Base-by-base conservation (phyloP, 2,113 vertebrate species). In the Laticauda laticaudata region DNA sequence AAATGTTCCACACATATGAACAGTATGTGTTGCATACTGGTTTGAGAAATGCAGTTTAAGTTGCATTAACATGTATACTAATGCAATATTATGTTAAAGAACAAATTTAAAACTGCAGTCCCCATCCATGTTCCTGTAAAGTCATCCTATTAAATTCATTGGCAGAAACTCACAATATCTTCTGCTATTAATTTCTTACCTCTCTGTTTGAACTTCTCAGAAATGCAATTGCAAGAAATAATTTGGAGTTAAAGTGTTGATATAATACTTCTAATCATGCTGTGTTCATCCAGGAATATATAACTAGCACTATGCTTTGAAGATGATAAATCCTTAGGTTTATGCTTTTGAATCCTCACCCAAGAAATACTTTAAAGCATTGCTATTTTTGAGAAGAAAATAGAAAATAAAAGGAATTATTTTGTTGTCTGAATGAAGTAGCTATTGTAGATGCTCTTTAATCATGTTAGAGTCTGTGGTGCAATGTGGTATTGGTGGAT, bases 211-310 rank as follows among this genome's bases (percentile, higher is more conserved):
- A 91, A 86, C 61, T 69, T 91, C 87, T 86, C 87, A 91, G 87
- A 93, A 93, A 89, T 93, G 64, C 45, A 93, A 69, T 54, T 89
- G 85, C 15, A 55, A 93, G 85, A 91, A 93, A 89, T 85, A 57
- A 59, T 24, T 54, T 7, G 2, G 53, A 93, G 64, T 81, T 86
- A 57, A 91, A 91, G 85, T 89, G 87, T 69, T 93, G 64, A 91
- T n/a, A 43, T 86, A 55, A 69, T n/a, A 88, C 21, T 69, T 89
- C 39, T 29, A 85, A 53, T n/a, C 61, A 88, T 89, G 86, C 90
- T 85, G 64, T 81, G 54, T 89, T 93, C 61, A 89, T 43, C 90
- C 85, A 93, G 87, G 43, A 93, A 89, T 81, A 69, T 87, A 89
- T 81, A 93, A 86, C 87, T 43, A 69, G 90, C 51, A 93, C n/a